Conservation (phyloP, 2,888 invertebrate species). For the Tridacna crocea region DNA sequence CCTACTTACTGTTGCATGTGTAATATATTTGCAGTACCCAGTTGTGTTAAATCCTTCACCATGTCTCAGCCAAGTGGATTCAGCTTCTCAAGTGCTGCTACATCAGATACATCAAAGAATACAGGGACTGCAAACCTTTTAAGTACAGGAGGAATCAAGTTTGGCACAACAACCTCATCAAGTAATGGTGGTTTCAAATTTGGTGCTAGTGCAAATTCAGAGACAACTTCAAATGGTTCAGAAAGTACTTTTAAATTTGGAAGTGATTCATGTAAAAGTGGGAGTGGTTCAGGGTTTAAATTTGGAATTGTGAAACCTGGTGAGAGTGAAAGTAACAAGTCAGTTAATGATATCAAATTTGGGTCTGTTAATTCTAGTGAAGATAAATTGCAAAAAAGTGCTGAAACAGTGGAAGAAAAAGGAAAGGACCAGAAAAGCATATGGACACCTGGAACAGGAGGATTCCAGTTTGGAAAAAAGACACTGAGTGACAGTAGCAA, state of each 20-base stretch:
- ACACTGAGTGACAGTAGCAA: background rate
- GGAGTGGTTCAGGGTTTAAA: slow-evolving; percentile 45
- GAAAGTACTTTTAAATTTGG: slow-evolving; percentile 43
- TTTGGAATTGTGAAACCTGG: slow-evolving; percentile 24
- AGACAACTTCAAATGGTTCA: slow-evolving; percentile 4
- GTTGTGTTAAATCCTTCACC: slow-evolving; percentile 45
- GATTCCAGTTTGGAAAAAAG: slow-evolving; percentile 21
- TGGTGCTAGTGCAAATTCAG: slow-evolving; percentile 18
- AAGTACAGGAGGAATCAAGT: slow-evolving; percentile 22
- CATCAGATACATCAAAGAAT: slow-evolving; percentile 22
- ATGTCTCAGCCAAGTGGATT: slow-evolving; percentile 43
- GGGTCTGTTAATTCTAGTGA: slow-evolving; percentile 13
- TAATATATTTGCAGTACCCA: slow-evolving; percentile 41
- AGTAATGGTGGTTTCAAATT: slow-evolving; percentile 35
- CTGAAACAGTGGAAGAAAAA: background rate
- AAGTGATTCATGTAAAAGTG: slow-evolving; percentile 4
- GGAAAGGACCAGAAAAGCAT: background rate
- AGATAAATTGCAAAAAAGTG: slow-evolving; percentile 7
- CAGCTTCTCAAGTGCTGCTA: slow-evolving; percentile 11
- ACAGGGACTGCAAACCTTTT: slow-evolving; percentile 2
- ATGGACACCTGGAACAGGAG: background rate
- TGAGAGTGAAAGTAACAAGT: slow-evolving; percentile 10
- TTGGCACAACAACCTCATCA: slow-evolving; percentile 19
- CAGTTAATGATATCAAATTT: slow-evolving; percentile 9
- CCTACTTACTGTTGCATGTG: no score